Percentiles rank a stretch among this genome's conserved stretches.
These are phyloP conservation scores for Rhegmatorhina hoffmannsi DNA, from an alignment of 2,113 vertebrate species.

Conservation along the genomic window DNA sequence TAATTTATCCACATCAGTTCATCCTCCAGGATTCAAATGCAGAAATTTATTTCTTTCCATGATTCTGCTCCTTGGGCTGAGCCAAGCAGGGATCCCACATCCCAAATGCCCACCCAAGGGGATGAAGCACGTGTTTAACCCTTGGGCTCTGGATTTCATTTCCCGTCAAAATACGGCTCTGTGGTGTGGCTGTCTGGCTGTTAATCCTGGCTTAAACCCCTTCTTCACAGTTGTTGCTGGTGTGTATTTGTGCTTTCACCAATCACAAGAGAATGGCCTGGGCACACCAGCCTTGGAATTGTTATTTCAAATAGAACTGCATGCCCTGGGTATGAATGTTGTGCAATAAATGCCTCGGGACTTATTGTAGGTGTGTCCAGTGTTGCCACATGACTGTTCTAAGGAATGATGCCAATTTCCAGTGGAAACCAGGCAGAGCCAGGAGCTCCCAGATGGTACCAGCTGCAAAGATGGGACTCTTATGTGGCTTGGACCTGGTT, in stretches of 20 bases:
- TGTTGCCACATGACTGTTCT: neutral
- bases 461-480: neutral
- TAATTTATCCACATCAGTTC: neutral
- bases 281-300: neutral
- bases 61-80: neutral
- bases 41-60: neutral
- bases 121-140: neutral
- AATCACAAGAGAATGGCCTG: neutral
- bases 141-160: constrained; percentile 41
- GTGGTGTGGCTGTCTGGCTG: neutral
- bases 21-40: neutral
- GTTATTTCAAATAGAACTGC: neutral
- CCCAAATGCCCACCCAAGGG: constrained; percentile 32
- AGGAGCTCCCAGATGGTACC: neutral
- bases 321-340: neutral
- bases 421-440: neutral
- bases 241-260: constrained; percentile 4
- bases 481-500: neutral
- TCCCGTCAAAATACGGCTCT: neutral
- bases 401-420: neutral
- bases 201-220: constrained; percentile 43
- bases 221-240: neutral
- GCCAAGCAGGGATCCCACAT: neutral
- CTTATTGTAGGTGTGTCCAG: neutral
- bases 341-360: neutral